Base-by-base conservation (phyloP, 2,888 invertebrate species). In the Napeogenes inachia region DNA sequence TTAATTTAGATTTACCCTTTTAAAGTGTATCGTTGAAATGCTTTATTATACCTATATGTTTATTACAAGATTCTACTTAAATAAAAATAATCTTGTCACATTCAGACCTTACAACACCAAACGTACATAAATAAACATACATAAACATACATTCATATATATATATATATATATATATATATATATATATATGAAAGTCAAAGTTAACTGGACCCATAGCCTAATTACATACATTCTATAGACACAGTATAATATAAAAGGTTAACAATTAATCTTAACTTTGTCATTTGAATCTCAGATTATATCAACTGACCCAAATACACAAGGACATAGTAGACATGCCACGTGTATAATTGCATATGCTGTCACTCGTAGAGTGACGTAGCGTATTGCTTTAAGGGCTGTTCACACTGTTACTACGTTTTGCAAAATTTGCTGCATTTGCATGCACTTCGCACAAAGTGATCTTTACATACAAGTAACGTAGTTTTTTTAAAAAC, bases 301-400 rank as follows among this genome's bases (percentile, higher is more conserved):
- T 50, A 50, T 50, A 50, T 50, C 4, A 35, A 35, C 10, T 50
- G 50, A 50, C 50, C 50, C 30, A 6, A 50, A 50, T 50, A 30
- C 4, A 50, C 50, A 50, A 50, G 50, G 50, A 50, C 50, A 61
- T 55, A 53, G 57, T 59, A 62, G 57, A 64, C 60, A 54, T 59
- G 61, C 59, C 58, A 60, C 61, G 60, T 64, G 60, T 64, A 64
- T 62, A 64, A 65, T 64, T 63, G 67, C 61, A 63, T 45, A 35
- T n/a, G 50, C 62, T 57, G 64, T 63, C 64, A 65, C 62, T 63
- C 58, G 54, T 63, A 59, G 33, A 62, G 59, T 63, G 63, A 63
- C 46, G 63, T 60, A 57, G 57, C 57, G 46, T 54, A 60, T 57
- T 60, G 59, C 59, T 38, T 56, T 50, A 50, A 50, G 50, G 10